Evolutionary conservation across 2,113 vertebrate species (phyloP).

Genomic region (Campylorhamphus procurvoides): DNA sequence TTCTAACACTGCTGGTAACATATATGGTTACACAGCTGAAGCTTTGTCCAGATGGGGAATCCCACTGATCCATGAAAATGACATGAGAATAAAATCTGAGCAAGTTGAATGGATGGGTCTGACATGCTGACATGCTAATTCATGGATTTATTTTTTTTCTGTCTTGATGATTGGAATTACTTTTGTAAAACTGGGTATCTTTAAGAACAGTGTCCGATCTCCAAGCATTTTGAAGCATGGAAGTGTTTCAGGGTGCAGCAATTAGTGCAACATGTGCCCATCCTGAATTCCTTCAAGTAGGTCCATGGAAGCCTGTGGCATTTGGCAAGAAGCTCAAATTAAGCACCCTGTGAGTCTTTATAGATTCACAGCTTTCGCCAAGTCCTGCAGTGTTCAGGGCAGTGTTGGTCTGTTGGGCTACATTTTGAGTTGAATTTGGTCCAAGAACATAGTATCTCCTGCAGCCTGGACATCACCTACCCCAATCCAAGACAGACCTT

Average conservation of each 20-base stretch:
- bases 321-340: not conserved
- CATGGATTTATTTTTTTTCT: not conserved
- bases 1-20: not conserved
- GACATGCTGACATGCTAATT: not conserved
- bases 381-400: not conserved
- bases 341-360: not conserved
- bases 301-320: not conserved
- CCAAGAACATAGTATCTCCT: not conserved
- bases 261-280: not conserved
- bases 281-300: not conserved
- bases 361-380: not conserved
- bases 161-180: not conserved
- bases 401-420: not conserved
- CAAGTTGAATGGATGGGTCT: not conserved
- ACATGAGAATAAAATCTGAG: not conserved
- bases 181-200: not conserved
- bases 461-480: not conserved
- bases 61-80: not conserved
- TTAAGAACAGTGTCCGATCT: not conserved
- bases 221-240: not conserved
- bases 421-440: not conserved
- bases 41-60: not conserved
- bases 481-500: not conserved
- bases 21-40: not conserved
- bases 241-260: not conserved